Percentiles rank a stretch among this genome's conserved stretches.
These are phyloP conservation scores for Hydractinia symbiolongicarpus DNA, from an alignment of 30 jellyfish, hydroid and myxozoan species.

Conservation along the genomic window DNA sequence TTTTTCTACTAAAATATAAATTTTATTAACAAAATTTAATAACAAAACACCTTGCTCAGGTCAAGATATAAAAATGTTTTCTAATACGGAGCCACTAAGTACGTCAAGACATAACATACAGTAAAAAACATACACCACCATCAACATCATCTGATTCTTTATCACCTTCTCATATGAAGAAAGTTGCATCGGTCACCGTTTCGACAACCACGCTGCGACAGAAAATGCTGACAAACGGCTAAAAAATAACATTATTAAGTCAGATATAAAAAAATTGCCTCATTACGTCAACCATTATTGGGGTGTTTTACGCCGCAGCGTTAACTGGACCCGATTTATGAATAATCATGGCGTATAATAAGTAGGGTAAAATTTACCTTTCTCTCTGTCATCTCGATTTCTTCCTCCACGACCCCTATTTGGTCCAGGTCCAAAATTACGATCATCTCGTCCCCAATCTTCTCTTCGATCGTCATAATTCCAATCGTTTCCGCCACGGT, in stretches of 20 bases:
- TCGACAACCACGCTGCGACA: slow-evolving; percentile 84
- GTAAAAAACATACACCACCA: too few relatives aligned
- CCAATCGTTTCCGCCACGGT: slow-evolving; percentile 20
- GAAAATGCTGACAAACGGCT: slow-evolving; percentile 74
- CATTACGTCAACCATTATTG: background rate
- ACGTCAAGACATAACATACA: too few relatives aligned
- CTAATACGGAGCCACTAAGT: too few relatives aligned
- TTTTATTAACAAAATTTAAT: too few relatives aligned
- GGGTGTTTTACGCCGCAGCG: background rate
- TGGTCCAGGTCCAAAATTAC: slow-evolving; percentile 10
- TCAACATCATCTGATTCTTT: too few relatives aligned
- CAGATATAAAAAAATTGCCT: background rate
- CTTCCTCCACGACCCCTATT: slow-evolving; percentile 38
- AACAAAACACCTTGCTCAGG: too few relatives aligned
- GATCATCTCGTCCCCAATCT: slow-evolving; percentile 18
- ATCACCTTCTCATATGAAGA: slow-evolving; percentile 27
- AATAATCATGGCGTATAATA: background rate
- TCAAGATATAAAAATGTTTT: too few relatives aligned
- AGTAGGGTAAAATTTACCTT: background rate
- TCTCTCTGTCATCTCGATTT: background rate
- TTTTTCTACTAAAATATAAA: too few relatives aligned
- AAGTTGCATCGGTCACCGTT: slow-evolving; percentile 74
- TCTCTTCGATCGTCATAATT: background rate
- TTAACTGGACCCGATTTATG: background rate
- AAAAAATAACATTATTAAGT: background rate